Evolutionary conservation across 2,113 vertebrate species (phyloP), one percentile per base, ranked within the genome.

Genomic region (Tenrec ecaudatus): DNA sequence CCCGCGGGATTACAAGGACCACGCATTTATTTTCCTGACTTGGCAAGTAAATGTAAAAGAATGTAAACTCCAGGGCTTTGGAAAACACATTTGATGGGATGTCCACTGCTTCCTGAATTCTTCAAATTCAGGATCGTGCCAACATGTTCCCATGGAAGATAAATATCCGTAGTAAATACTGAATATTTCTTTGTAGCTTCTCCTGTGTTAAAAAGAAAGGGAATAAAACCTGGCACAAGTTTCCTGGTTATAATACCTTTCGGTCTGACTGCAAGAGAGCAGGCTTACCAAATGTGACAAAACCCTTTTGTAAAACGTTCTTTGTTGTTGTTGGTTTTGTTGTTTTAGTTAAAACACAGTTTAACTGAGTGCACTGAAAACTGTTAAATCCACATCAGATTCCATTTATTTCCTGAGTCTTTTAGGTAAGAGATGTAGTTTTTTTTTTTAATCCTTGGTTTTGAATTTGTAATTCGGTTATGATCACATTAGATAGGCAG

Each of bases 51-150:
- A 62, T 76, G 47, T 64, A 69, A 53, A 64, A 91, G 36, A 83
- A 53, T 69, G 6, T 91, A 38, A 88, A 64, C 10, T 53, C 16
- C 19, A 89, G 38, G 83, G 3, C 16, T 85, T 92, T 82, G 57
- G 92, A 91, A 53, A 92, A 77, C 33, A 77, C 38, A 75, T 92
- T 84, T 92, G 3, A 79, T 86, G 31, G 17, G 33, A 66, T 43
- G 71, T 10, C 33, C 4, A 0, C 79, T 33, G 69, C 53, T 89
- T 95, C 73, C 33, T 36, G 71, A 43, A 64, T 68, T 58, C 20
- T 53, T 87, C 43, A 22, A 91, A 75, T 75, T 43, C 29, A 91
- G 29, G 27, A 15, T 31, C 90, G 17, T 33, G 71, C 68, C 76
- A 92, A 31, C 3, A n/a, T 83, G 66, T 10, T 79, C 62, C 40